Evolutionary conservation across 64 coral and sea anemone genomes (phyloP).

Genomic region (Dendronephthya gigantea): DNA sequence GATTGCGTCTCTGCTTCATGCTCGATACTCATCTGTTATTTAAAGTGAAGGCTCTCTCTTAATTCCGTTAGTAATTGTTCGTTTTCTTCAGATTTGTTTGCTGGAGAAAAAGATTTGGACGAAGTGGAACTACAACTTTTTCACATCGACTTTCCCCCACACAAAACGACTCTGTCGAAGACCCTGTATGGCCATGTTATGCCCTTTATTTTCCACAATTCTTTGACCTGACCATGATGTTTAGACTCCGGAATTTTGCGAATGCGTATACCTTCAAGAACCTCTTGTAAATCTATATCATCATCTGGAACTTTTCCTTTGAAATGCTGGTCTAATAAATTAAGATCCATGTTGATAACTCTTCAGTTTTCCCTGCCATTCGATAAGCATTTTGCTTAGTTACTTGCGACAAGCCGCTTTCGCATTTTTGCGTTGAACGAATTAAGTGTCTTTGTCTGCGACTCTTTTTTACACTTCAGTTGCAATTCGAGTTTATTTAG

Average conservation of each 20-base stretch:
- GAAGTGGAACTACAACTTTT: background rate
- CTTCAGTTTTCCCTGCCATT: slow-evolving; percentile 24
- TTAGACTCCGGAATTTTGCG: background rate
- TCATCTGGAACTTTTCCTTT: slow-evolving; percentile 27
- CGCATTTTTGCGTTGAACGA: slow-evolving; percentile 19
- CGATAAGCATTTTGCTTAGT: slow-evolving; percentile 14
- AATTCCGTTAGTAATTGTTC: background rate
- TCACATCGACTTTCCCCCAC: background rate
- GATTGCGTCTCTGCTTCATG: background rate
- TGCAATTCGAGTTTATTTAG: background rate
- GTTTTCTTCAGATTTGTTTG: background rate
- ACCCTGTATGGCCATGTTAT: background rate
- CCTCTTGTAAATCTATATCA: slow-evolving; percentile 5
- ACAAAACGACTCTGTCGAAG: background rate
- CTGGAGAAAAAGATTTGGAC: background rate
- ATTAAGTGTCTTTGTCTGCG: slow-evolving; percentile 16
- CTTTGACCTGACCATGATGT: background rate
- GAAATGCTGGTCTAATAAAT: slow-evolving; percentile 23
- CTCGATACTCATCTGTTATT: background rate
- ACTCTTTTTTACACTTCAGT: background rate
- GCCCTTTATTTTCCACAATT: background rate
- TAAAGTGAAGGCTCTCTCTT: background rate
- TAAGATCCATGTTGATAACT: slow-evolving; percentile 19
- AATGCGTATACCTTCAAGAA: background rate
- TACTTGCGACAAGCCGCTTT: slow-evolving; percentile 17